Evolutionary conservation across 2,888 invertebrate species (phyloP), one percentile per base, ranked within the genome.

Genomic region (Nasonia oneida): DNA sequence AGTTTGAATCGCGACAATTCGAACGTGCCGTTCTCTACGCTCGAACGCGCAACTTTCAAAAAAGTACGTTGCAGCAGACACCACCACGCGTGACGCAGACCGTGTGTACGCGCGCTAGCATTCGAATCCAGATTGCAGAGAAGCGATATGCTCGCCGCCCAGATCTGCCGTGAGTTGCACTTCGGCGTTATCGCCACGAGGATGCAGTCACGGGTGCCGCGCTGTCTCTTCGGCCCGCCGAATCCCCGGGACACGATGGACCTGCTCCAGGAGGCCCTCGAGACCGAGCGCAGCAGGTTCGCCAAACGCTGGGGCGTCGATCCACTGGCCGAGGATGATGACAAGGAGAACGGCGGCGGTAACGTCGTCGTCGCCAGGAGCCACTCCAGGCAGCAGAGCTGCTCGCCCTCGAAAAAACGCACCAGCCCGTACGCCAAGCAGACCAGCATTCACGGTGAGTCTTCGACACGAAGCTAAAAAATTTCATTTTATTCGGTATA

Each of bases 261-360:
- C 61, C 91, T 96, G 89, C 94, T 96, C 88, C 94, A 95, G 57
- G 95, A 96, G 85, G 95, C 95, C 87, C 94, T 95, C 84, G 94
- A 94, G 64, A 93, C 94, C 85, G 95, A 96, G 87, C 93, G 95
- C 89, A 94, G 94, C 89, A 94, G 95, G 81, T 95, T 96, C 90
- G 94, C 94, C 81, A 94, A 94, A 86, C 93, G 95, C 89, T 96
- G 95, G 92, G 95, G 95, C 89, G 94, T 96, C 82, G 95, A 96
- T 89, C 92, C 92, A 0, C 88, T 90, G 10, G 86, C 88, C 70
- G 90, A 92, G 80, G 84, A 86, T 37, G 92, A 92, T 76, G 92
- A 93, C 87, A 93, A 93, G 89, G 93, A 93, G 84, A 93, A 93
- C 86, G 61, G 61, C 23, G 83, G 82, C 84, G 88, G 87, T 5